A percentile compares a stretch with the other conserved stretches of the same genome.
These are phyloP conservation scores for Holothuria leucospilota DNA, from an alignment of 53 echinoderm and acorn worm species.

Conservation along the genomic window DNA sequence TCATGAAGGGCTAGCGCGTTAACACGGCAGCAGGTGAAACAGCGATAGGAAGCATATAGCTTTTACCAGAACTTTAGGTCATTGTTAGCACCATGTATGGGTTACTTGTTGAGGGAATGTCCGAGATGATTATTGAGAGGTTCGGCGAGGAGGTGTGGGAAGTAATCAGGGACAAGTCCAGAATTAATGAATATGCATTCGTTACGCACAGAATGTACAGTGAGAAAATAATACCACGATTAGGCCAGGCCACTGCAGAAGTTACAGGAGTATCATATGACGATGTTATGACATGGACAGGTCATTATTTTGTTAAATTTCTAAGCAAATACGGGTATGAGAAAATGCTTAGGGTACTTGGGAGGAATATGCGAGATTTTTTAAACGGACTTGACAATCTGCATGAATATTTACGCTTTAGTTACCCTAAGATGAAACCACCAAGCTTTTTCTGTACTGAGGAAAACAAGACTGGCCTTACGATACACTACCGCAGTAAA, in stretches of 20 bases:
- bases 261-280: slow-evolving; percentile 68
- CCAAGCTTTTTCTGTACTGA: slow-evolving; percentile 92
- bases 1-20: too few relatives aligned
- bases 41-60: too few relatives aligned
- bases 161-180: slow-evolving; percentile 76
- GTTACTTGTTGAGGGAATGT: slow-evolving; percentile 82
- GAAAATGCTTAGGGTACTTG: slow-evolving; percentile 86
- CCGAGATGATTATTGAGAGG: slow-evolving; percentile 82
- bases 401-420: slow-evolving; percentile 94
- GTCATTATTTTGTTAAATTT: slow-evolving; percentile 77
- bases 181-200: slow-evolving; percentile 91
- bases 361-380: slow-evolving; percentile 92
- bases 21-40: too few relatives aligned
- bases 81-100: slow-evolving; percentile 77
- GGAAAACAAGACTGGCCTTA: slow-evolving; percentile 75
- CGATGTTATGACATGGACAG: slow-evolving; percentile 80
- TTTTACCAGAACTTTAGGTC: too few relatives aligned
- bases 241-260: slow-evolving; percentile 75
- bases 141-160: slow-evolving; percentile 88
- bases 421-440: slow-evolving; percentile 96
- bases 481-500: slow-evolving; percentile 79
- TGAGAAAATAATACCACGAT: slow-evolving; percentile 81
- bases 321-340: slow-evolving; percentile 92
- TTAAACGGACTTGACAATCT: slow-evolving; percentile 93
- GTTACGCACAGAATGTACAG: slow-evolving; percentile 96